These are phyloP conservation scores for Cichladusa arquata DNA, from an alignment of 2,113 vertebrate species.

Conservation along the genomic window DNA sequence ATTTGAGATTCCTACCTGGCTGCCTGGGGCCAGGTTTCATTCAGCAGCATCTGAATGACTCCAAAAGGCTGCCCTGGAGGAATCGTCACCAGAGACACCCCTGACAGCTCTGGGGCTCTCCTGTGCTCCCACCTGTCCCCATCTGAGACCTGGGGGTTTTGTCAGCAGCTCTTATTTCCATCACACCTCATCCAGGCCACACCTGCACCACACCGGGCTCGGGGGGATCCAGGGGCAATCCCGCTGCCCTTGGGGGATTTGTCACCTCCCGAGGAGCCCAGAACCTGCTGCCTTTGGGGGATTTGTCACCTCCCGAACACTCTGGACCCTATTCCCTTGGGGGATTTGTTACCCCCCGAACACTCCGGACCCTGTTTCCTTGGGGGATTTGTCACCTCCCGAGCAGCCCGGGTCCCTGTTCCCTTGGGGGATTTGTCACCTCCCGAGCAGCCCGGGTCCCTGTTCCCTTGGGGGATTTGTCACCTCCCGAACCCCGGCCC, in stretches of 20 bases:
- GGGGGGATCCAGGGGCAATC: accelerated
- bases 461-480: background rate
- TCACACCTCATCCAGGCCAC: background rate
- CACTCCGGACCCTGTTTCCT: accelerated
- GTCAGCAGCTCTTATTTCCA: accelerated
- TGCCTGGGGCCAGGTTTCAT: background rate
- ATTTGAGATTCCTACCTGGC: background rate
- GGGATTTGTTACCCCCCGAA: background rate
- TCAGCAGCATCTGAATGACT: accelerated
- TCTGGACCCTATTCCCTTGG: accelerated
- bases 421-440: no score
- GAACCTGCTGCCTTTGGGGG: accelerated
- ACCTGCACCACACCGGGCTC: background rate
- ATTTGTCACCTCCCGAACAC: no score
- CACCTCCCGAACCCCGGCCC: background rate
- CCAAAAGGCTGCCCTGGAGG: accelerated
- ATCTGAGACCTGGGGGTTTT: background rate
- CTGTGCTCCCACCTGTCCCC: background rate
- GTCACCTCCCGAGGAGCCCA: accelerated
- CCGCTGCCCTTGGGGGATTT: background rate
- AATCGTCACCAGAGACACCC: accelerated
- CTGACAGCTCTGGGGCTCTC: background rate
- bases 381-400: background rate
- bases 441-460: no score
- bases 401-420: no score